Evolutionary conservation across 2,113 vertebrate genomes (phyloP), one percentile per base, ranked within the genome.

Genomic region (Rhizomys pruinosus): DNA sequence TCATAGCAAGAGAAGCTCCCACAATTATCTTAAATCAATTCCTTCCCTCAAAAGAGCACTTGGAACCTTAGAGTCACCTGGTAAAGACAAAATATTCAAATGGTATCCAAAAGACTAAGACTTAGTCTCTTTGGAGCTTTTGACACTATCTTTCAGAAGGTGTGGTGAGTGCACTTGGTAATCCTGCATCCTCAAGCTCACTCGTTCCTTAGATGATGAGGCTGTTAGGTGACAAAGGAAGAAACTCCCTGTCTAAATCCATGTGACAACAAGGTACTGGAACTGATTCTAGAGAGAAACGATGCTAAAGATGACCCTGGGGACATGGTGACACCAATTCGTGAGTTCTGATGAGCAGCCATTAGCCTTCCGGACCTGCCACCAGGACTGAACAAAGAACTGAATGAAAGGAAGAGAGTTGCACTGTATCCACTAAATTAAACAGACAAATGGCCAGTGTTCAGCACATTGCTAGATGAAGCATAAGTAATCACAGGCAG

Each of bases 371-470:
- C 52, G 25, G 64, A 73, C 57, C 93, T 95, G 61, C 84, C 32
- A 61, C n/a, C 79, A 90, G 19, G 20, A n/a, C 11, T 81, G 73
- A 94, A 81, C 52, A 89, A 92, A 76, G 80, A 93, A 87, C 63
- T 47, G 17, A 86, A 90, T 7, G 8, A 29, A 72, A 94, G 94
- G 73, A 57, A 72, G 79, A 47, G 3, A 85, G 52, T 91, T 81
- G 77, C 19, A 74, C 47, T 57, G 39, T 57, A 25, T 74, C 63
- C 47, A n/a, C 76, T 85, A 55, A 89, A 84, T 93, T 93, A 82
- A 93, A 85, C 15, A 81, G 93, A 86, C 61, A 92, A 96, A 92
- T 68, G 42, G 73, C 69, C 73, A 92, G 42, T 34, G 80, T 94
- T 94, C 72, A 71, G 73, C 59, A 84, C 3, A 25, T 81, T 94